These are phyloP conservation scores for Gymnarchus niloticus DNA, from an alignment of 2,113 vertebrate genomes.

Conservation along the genomic window DNA sequence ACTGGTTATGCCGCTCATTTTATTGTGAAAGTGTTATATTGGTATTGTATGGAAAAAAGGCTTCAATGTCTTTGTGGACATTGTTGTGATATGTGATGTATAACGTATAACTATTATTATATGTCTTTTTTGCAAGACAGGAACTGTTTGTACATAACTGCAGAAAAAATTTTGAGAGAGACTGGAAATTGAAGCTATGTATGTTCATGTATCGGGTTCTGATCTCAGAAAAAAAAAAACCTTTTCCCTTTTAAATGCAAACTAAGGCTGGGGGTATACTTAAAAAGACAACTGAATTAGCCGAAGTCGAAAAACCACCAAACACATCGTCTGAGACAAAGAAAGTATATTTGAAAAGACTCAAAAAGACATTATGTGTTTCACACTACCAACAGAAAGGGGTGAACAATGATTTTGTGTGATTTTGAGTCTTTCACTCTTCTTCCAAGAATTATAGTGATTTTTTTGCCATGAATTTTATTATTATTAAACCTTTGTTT, in stretches of 20 bases:
- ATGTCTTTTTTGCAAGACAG: constrained; percentile 71
- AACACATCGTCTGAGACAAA: too few relatives aligned
- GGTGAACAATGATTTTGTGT: too few relatives aligned
- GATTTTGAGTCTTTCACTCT: too few relatives aligned
- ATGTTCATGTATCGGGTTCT: constrained; percentile 24
- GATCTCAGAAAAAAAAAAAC: constrained; percentile 24
- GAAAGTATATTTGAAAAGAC: too few relatives aligned
- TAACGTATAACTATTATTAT: constrained; percentile 68
- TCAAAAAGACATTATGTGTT: too few relatives aligned
- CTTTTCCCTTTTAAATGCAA: constrained; percentile 28
- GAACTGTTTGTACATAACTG: constrained; percentile 63
- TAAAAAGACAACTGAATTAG: too few relatives aligned
- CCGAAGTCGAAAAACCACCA: too few relatives aligned
- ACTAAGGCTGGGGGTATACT: too few relatives aligned
- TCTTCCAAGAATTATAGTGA: too few relatives aligned
- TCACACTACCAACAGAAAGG: too few relatives aligned
- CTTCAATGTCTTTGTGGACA: constrained; percentile 77
- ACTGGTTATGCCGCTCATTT: constrained; percentile 67
- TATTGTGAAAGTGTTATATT: constrained; percentile 76
- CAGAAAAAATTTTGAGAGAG: constrained; percentile 39
- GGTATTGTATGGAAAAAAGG: constrained; percentile 65
- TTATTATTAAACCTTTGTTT: too few relatives aligned
- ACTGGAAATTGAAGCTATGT: constrained; percentile 36
- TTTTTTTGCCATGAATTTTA: too few relatives aligned
- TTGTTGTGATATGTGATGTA: constrained; percentile 73